Conservation (phyloP, 2,113 vertebrate genomes). For the Hippocampus barbouri region DNA sequence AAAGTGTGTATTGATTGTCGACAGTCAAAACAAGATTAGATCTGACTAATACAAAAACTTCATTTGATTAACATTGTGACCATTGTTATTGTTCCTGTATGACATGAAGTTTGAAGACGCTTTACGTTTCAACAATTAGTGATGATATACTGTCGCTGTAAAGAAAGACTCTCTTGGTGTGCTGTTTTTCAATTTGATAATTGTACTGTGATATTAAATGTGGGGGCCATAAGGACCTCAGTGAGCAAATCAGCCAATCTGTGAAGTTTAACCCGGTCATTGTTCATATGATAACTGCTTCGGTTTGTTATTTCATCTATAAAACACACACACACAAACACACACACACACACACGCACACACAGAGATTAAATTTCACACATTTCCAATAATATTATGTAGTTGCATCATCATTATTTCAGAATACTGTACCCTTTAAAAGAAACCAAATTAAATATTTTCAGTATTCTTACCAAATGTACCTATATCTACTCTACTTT, state of each 20-base stretch:
- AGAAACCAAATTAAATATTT: background rate
- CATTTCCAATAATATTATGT: background rate
- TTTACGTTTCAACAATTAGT: background rate
- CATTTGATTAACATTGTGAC: background rate
- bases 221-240: background rate
- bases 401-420: background rate
- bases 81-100: background rate
- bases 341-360: too few species aligned
- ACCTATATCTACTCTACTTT: too few species aligned
- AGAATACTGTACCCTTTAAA: background rate
- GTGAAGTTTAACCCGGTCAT: background rate
- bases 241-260: background rate
- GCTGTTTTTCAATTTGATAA: background rate
- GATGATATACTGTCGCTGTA: background rate
- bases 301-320: background rate
- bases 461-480: background rate
- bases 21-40: conserved; percentile 4
- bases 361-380: background rate
- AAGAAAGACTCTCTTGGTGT: background rate
- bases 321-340: background rate
- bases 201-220: background rate
- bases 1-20: background rate
- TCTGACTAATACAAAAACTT: background rate
- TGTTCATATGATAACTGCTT: background rate
- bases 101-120: background rate